phyloP scores from a whole-genome alignment of 2,113 vertebrate genomes.

The Gasterosteus nipponicus region DNA sequence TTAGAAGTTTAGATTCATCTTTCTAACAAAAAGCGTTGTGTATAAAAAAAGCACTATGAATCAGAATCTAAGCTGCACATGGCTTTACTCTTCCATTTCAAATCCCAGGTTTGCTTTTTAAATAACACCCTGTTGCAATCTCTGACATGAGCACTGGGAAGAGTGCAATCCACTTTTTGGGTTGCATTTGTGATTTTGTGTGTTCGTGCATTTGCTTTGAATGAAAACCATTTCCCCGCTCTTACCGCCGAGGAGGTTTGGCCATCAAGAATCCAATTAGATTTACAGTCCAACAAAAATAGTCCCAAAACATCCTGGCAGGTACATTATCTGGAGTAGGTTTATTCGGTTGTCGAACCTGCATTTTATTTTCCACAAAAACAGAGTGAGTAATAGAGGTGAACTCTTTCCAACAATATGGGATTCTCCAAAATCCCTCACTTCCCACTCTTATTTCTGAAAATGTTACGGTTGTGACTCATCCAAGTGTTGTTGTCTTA shows the following conservation, averaged over 20 bases:
- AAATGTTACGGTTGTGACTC: constrained; percentile 21
- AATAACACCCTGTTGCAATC: constrained; percentile 21
- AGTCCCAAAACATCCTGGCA: constrained; percentile 19
- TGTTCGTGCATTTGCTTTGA: constrained; percentile 12
- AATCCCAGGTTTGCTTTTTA: constrained; percentile 1
- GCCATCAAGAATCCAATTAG: constrained; percentile 59
- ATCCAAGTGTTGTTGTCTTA: background rate
- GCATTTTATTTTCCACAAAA: constrained; percentile 25
- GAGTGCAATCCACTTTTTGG: constrained; percentile 34
- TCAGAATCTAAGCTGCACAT: background rate
- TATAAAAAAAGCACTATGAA: background rate
- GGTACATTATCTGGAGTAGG: constrained; percentile 20
- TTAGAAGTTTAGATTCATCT: background rate
- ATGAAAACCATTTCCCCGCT: constrained; percentile 40
- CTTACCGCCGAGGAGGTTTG: constrained; percentile 24
- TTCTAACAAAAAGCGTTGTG: background rate
- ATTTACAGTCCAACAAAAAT: constrained; percentile 34
- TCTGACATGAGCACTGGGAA: constrained; percentile 11
- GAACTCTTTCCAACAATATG: constrained; percentile 20
- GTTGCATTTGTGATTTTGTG: background rate
- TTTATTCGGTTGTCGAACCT: constrained; percentile 17
- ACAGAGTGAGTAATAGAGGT: constrained; percentile 1
- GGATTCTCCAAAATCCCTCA: constrained; percentile 27
- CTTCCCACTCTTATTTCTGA: background rate
- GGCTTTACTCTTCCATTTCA: background rate